Evolutionary conservation across 92 coral and sea anemone species (phyloP).

Genomic region (Epizoanthus ramosus): DNA sequence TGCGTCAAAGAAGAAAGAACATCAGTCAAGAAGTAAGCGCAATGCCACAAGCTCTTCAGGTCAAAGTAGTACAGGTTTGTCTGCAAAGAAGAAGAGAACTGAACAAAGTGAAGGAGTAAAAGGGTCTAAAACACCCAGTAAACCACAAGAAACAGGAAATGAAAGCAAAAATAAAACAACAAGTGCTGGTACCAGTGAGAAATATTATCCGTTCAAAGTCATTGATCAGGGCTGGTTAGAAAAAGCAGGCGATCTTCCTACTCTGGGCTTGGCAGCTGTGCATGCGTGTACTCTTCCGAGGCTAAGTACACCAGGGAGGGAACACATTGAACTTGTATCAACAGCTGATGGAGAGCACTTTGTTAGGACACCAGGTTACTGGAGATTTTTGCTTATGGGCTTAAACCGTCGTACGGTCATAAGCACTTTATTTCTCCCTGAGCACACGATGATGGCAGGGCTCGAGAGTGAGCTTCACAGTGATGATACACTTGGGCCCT

Average conservation of each 20-base stretch:
- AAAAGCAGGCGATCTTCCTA: conserved; percentile 21
- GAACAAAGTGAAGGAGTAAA: too few relatives aligned
- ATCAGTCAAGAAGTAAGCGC: too few relatives aligned
- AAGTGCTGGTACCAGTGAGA: not conserved
- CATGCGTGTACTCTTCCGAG: conserved; percentile 38
- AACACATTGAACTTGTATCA: conserved; percentile 40
- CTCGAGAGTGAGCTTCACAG: not conserved
- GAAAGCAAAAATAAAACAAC: too few relatives aligned
- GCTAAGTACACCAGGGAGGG: conserved; percentile 42
- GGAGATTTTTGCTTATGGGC: conserved; percentile 64
- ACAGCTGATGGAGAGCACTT: conserved; percentile 55
- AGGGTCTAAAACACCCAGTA: too few relatives aligned
- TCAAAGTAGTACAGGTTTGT: not conserved
- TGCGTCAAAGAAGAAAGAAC: too few relatives aligned
- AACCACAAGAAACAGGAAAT: too few relatives aligned
- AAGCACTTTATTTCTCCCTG: conserved; percentile 59
- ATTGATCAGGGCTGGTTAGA: conserved; percentile 30
- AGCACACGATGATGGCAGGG: not conserved
- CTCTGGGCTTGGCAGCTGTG: conserved; percentile 26
- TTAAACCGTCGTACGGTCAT: conserved; percentile 54
- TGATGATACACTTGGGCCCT: conserved; percentile 21
- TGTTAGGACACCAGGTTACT: conserved; percentile 47
- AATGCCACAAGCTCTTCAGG: not conserved
- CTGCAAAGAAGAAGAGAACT: not conserved
- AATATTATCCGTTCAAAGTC: conserved; percentile 47